phyloP scores from a whole-genome alignment of 2,888 invertebrate species.

The Eustalomyia histrio region DNA sequence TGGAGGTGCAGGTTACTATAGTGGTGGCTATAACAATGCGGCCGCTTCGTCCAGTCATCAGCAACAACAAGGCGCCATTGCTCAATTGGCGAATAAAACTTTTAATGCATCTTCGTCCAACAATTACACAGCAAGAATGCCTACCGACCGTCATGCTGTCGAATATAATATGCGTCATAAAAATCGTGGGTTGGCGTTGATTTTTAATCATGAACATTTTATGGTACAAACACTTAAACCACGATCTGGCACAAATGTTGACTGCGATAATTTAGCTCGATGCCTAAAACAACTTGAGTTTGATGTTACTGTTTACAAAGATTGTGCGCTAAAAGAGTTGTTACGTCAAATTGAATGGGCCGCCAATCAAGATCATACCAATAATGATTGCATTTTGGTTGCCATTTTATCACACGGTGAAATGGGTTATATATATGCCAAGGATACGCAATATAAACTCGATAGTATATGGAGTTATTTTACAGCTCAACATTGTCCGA shows the following conservation, averaged over 20 bases:
- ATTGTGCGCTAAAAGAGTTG: conserved; percentile 85
- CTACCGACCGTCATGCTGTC: conserved; percentile 84
- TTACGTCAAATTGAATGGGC: conserved; percentile 84
- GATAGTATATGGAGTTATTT: conserved; percentile 89
- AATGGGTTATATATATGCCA: conserved; percentile 90
- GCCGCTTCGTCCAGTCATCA: conserved; percentile 28
- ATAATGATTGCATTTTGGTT: conserved; percentile 90
- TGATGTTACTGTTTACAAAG: conserved; percentile 86
- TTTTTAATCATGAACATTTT: conserved; percentile 94
- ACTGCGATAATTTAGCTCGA: conserved; percentile 87
- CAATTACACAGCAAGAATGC: conserved; percentile 81
- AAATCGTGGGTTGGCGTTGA: conserved; percentile 89
- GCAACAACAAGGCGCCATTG: conserved; percentile 71
- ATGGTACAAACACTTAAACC: conserved; percentile 85
- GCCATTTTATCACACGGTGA: conserved; percentile 95
- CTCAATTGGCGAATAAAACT: conserved; percentile 72
- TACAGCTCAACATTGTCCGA: conserved; percentile 89
- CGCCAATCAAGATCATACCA: conserved; percentile 87
- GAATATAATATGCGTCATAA: conserved; percentile 93
- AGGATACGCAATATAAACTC: conserved; percentile 90
- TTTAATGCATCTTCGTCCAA: conserved; percentile 67
- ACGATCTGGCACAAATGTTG: conserved; percentile 91
- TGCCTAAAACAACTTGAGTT: conserved; percentile 86
- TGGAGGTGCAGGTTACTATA: conserved; percentile 38
- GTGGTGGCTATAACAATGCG: conserved; percentile 53